A percentile compares a stretch with the other conserved stretches of the same genome.
These are phyloP conservation scores for Heterodera carotae DNA, from an alignment of 1,140 invertebrate genomes.

Conservation along the genomic window DNA sequence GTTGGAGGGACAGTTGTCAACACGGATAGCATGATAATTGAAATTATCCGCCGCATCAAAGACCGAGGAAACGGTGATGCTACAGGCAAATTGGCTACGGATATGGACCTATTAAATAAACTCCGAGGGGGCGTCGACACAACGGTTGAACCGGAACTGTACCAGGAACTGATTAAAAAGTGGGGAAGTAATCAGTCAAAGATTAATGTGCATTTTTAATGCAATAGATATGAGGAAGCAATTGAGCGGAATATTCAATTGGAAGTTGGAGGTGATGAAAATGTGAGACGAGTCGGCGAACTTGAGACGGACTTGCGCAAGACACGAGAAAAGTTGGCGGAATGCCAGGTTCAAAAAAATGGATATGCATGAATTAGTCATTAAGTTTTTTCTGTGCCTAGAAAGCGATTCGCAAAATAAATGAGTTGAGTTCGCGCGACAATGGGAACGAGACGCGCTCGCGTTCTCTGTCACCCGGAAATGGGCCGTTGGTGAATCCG, in stretches of 20 bases:
- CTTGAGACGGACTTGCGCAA: conserved; percentile 58
- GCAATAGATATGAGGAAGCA: conserved; percentile 60
- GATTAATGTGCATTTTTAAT: not conserved
- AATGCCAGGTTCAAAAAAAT: conserved; percentile 52
- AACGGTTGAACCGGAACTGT: conserved; percentile 53
- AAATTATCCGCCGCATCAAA: conserved; percentile 51
- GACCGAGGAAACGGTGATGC: conserved; percentile 32
- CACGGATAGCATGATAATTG: conserved; percentile 48
- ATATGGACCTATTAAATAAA: conserved; percentile 50
- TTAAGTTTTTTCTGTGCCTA: not conserved
- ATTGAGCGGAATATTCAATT: conserved; percentile 65
- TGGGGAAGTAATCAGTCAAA: conserved; percentile 24
- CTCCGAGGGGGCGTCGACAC: conserved; percentile 31
- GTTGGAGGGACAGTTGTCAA: conserved; percentile 46
- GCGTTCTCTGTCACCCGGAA: conserved; percentile 60
- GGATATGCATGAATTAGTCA: not conserved
- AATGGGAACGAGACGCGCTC: conserved; percentile 50
- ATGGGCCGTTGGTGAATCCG: conserved; percentile 51
- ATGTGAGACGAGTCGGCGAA: conserved; percentile 57
- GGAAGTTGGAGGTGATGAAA: conserved; percentile 64
- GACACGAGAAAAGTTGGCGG: conserved; percentile 55
- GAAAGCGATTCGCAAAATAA: conserved; percentile 58
- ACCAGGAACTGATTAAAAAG: conserved; percentile 65
- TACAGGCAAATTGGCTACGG: conserved; percentile 30
- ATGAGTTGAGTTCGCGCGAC: conserved; percentile 50